Percentiles rank a stretch among this genome's conserved stretches.
Conservation (phyloP, 30 jellyfish, hydroid and myxozoan species). For the Turritopsis rubra region DNA sequence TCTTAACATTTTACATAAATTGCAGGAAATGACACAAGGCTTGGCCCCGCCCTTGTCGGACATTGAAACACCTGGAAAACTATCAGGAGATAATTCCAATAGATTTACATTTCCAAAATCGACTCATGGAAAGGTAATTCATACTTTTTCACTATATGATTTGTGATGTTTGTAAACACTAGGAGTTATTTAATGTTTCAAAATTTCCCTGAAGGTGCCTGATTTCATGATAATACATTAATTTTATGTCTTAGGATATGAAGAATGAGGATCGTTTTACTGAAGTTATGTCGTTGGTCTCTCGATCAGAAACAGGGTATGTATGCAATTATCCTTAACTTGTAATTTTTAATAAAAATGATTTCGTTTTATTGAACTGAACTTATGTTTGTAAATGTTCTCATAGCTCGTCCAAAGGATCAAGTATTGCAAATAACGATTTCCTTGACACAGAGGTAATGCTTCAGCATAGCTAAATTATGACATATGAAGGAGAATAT, state of each 20-base stretch:
- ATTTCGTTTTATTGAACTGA: background rate
- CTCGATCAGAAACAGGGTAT: background rate
- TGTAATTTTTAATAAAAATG: too few species aligned
- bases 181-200: background rate
- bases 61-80: conserved; percentile 84
- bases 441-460: background rate
- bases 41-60: conserved; percentile 80
- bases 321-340: background rate
- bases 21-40: conserved; percentile 84
- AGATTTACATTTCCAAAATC: background rate
- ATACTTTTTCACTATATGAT: background rate
- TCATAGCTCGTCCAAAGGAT: background rate
- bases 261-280: background rate
- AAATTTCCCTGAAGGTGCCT: background rate
- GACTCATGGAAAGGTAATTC: background rate
- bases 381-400: background rate
- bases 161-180: background rate
- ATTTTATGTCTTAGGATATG: background rate
- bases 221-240: background rate
- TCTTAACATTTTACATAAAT: background rate
- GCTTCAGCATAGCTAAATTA: background rate
- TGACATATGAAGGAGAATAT: background rate
- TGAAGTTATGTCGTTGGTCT: background rate
- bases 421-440: background rate
- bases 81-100: background rate